Evolutionary conservation across 2,113 vertebrate species (phyloP).

Genomic region (Odocoileus hemionus): DNA sequence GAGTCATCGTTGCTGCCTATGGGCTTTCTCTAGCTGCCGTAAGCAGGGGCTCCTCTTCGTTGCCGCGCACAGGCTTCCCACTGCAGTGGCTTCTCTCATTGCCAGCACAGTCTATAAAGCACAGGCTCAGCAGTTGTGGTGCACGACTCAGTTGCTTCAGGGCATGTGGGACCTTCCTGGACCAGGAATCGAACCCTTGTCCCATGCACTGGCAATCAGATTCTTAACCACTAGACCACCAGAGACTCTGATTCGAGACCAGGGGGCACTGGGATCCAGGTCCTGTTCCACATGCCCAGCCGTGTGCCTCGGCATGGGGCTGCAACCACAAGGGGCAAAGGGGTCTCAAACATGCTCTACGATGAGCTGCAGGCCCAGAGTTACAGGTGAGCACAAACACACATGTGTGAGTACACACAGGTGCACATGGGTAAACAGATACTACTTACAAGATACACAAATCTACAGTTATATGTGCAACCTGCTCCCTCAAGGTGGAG

Average conservation of each 20-base stretch:
- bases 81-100: neutral
- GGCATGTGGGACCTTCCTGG: neutral
- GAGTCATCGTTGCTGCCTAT: neutral
- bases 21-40: neutral
- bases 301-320: neutral
- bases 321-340: neutral
- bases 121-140: neutral
- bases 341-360: neutral
- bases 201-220: neutral
- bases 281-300: neutral
- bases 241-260: neutral
- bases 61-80: neutral
- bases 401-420: neutral
- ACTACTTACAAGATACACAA: neutral
- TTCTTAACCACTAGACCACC: neutral
- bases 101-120: neutral
- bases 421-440: neutral
- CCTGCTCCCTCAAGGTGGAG: neutral
- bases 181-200: neutral
- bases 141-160: neutral
- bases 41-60: neutral
- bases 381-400: neutral
- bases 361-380: neutral
- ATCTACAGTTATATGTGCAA: neutral
- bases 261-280: neutral